A percentile compares a stretch with the other conserved stretches of the same genome.
Conservation (phyloP, 1,140 invertebrate species). For the Hesperophylax magnus region DNA sequence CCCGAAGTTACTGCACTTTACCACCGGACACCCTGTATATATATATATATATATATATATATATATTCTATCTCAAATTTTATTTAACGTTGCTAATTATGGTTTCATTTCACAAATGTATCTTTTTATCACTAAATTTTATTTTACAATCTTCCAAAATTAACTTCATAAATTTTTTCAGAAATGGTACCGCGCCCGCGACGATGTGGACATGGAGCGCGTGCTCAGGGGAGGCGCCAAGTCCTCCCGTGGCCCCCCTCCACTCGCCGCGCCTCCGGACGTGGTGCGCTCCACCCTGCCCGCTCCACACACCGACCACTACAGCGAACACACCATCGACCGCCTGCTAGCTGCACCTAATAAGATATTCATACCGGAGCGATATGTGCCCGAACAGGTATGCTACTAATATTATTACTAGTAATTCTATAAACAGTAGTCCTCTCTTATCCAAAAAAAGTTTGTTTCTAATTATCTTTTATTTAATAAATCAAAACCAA, state of each 20-base stretch:
- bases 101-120: too few relatives aligned
- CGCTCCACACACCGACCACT: constrained; percentile 68
- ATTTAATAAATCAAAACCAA: too few relatives aligned
- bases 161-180: constrained; percentile 40
- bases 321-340: constrained; percentile 85
- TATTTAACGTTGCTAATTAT: too few relatives aligned
- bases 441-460: too few relatives aligned
- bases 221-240: constrained; percentile 70
- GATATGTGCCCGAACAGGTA: constrained; percentile 91
- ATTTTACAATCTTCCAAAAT: neutral
- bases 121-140: too few relatives aligned
- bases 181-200: constrained; percentile 76
- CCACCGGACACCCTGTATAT: too few relatives aligned
- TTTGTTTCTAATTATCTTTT: too few relatives aligned
- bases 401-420: constrained; percentile 55
- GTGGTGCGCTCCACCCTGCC: constrained; percentile 86
- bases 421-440: too few relatives aligned
- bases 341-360: constrained; percentile 87
- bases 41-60: too few relatives aligned
- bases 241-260: constrained; percentile 58
- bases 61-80: too few relatives aligned
- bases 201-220: constrained; percentile 89
- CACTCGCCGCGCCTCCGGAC: constrained; percentile 83
- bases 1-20: too few relatives aligned
- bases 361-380: constrained; percentile 92